Percentiles rank a stretch among this genome's conserved stretches.
Conservation (phyloP, 2,113 vertebrate species). For the Amphiprion ocellaris region DNA sequence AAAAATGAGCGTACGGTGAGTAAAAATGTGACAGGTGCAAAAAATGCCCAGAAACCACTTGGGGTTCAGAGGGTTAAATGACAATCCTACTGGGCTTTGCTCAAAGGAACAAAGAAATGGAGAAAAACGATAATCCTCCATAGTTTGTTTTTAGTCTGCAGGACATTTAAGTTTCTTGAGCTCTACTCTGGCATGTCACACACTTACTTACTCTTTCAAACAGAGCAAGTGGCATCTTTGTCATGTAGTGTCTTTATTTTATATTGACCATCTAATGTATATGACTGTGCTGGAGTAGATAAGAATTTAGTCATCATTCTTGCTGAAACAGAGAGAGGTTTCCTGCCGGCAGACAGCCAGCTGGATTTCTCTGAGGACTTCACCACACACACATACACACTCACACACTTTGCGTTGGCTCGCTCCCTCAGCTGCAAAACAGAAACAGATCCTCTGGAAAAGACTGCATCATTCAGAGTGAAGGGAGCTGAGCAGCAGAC, state of each 20-base stretch:
- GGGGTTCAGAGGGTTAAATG: neutral
- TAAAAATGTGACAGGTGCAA: too few relatives aligned
- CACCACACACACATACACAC: slow-evolving; percentile 43
- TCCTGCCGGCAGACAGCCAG: slow-evolving; percentile 60
- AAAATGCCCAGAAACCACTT: too few relatives aligned
- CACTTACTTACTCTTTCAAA: slow-evolving; percentile 15
- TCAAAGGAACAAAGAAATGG: neutral
- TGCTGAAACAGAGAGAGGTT: slow-evolving; percentile 50
- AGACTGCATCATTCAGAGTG: slow-evolving; percentile 62
- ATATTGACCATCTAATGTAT: slow-evolving; percentile 17
- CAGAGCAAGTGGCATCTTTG: neutral
- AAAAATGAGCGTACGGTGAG: too few relatives aligned
- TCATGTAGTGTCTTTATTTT: slow-evolving; percentile 26
- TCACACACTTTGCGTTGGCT: slow-evolving; percentile 45
- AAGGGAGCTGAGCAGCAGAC: slow-evolving; percentile 57
- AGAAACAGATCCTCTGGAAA: slow-evolving; percentile 75
- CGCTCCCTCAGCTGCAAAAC: slow-evolving; percentile 58
- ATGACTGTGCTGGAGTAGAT: slow-evolving; percentile 19
- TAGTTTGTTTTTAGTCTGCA: neutral
- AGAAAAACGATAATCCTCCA: neutral
- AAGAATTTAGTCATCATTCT: slow-evolving; percentile 63
- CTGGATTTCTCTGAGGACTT: slow-evolving; percentile 49
- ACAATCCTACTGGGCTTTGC: neutral
- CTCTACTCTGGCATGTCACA: neutral
- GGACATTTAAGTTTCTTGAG: neutral